Evolutionary conservation across 2,113 vertebrate genomes (phyloP), one percentile per base, ranked within the genome.

Genomic region (Tichodroma muraria): DNA sequence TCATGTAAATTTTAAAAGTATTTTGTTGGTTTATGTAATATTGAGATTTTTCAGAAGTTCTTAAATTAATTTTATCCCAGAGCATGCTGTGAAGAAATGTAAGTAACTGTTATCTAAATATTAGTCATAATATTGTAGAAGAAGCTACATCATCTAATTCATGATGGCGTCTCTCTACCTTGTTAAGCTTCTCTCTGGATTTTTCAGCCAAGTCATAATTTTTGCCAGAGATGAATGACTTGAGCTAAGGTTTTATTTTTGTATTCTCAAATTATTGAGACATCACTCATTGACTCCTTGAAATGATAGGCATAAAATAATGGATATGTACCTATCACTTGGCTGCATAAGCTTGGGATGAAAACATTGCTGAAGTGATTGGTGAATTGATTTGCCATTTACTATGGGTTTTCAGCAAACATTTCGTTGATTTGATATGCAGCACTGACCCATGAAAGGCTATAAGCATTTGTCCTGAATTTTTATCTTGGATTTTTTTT

Each of bases 331-430:
- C 44, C 73, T 97, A 97, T 96, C 93, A 90, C 69, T 80, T 94
- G 91, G 68, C 73, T 97, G 84, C 82, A 95, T 92, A 90, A 33
- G 68, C 94, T 96, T 93, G 89, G 85, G 96, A 97, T 77, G 92
- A 97, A 98, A 97, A 94, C 63, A 83, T 73, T 89, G 80, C 90
- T 95, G 96, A 97, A 85, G 88, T 93, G 95, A 97, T 96, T 92
- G 91, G 95, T 95, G 90, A 97, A 98, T 97, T 96, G 97, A 97
- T 98, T 98, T 98, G 68, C 59, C 93, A 96, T 97, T 97, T 97
- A 95, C 90, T 92, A 53, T 95, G 93, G 93, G 92, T 95, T 97
- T 97, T 92, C 93, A 96, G 95, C 78, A 97, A 97, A 93, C 95
- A 95, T 97, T 97, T 97, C 89, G 97, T 97, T 4, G 86, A 97